These are phyloP conservation scores for Hormaphis cornu DNA, from an alignment of 1,140 invertebrate genomes.

Conservation along the genomic window DNA sequence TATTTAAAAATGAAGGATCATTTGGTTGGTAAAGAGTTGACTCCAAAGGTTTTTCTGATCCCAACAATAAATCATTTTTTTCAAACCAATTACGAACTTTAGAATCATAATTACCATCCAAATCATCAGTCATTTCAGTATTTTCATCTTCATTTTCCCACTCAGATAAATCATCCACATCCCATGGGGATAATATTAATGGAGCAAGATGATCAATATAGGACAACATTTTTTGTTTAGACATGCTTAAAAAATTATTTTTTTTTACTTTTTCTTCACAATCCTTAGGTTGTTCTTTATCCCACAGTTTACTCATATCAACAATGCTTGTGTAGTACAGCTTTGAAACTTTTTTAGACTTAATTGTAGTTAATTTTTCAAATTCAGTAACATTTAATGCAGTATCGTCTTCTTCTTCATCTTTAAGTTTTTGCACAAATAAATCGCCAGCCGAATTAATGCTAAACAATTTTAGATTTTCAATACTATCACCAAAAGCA, in stretches of 20 bases:
- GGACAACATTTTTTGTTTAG: slow-evolving; percentile 8
- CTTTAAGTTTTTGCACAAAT: slow-evolving; percentile 15
- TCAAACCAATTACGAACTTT: slow-evolving; percentile 21
- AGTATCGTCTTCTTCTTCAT: not conserved
- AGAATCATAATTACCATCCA: not conserved
- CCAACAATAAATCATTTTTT: slow-evolving; percentile 18
- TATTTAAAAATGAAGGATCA: slow-evolving; percentile 1
- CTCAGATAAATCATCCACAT: slow-evolving; percentile 5
- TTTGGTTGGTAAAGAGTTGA: not conserved
- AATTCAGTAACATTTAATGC: not conserved
- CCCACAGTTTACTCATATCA: slow-evolving; percentile 15
- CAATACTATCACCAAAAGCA: not conserved
- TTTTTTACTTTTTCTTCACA: not conserved
- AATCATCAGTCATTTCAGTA: not conserved
- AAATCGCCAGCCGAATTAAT: slow-evolving; percentile 24
- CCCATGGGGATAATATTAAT: slow-evolving; percentile 16
- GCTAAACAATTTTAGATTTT: not conserved
- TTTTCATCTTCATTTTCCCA: slow-evolving; percentile 20
- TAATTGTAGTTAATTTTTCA: not conserved
- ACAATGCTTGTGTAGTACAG: not conserved
- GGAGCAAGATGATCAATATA: not conserved
- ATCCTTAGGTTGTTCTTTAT: not conserved
- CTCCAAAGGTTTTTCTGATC: not conserved
- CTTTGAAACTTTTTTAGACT: not conserved
- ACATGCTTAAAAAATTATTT: not conserved